A percentile compares a stretch with the other conserved stretches of the same genome.
phyloP scores from a whole-genome alignment of 1,140 invertebrate genomes.

The Doryteuthis pealeii region DNA sequence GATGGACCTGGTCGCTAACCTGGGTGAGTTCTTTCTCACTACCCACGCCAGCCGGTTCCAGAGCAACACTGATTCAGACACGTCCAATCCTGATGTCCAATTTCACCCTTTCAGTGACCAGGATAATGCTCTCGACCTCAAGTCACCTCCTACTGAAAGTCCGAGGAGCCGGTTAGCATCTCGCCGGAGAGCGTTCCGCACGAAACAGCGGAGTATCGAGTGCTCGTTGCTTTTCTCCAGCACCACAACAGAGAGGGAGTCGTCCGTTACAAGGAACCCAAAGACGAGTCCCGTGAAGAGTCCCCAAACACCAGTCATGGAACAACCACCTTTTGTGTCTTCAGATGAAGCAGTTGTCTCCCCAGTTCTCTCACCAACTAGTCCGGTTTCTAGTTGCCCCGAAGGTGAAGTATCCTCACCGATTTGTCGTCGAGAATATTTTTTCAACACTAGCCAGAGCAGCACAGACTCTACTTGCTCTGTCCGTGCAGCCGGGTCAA shows the following conservation, averaged over 20 bases:
- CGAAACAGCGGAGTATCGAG: constrained; percentile 6
- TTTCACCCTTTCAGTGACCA: too few relatives aligned
- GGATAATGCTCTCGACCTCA: background rate
- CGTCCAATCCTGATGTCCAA: constrained; percentile 28
- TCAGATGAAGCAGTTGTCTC: constrained; percentile 25
- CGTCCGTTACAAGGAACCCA: background rate
- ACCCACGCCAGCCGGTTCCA: constrained; percentile 43
- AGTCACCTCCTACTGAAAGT: background rate
- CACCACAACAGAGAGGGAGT: background rate
- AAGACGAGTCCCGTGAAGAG: constrained; percentile 1
- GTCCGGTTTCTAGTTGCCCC: constrained; percentile 13
- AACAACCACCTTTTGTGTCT: constrained; percentile 1
- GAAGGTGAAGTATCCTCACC: background rate
- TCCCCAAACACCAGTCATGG: constrained; percentile 13
- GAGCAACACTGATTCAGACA: constrained; percentile 34
- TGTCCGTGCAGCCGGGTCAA: background rate
- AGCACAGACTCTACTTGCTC: background rate
- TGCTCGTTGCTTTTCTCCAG: constrained; percentile 8
- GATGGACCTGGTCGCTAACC: constrained; percentile 23
- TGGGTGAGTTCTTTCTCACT: constrained; percentile 28
- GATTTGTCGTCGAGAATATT: background rate
- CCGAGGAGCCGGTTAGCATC: background rate
- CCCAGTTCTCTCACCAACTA: constrained; percentile 30
- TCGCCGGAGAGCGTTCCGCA: background rate
- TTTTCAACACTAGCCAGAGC: background rate